Evolutionary conservation across 2,113 vertebrate species (phyloP).

Genomic region (Octodon degus): DNA sequence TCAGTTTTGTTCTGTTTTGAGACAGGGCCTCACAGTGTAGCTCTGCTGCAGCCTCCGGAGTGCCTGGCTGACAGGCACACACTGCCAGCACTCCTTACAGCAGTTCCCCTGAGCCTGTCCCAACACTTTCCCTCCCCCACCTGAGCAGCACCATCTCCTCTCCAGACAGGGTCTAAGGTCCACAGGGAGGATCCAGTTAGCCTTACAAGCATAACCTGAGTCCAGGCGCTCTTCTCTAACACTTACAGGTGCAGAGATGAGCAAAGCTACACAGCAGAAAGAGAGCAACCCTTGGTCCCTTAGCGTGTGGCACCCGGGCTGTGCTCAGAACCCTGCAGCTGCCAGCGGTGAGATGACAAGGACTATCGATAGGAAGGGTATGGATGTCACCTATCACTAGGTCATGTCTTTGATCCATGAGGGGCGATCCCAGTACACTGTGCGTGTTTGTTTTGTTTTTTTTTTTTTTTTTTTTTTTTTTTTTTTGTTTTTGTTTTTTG

Average conservation of each 20-base stretch:
- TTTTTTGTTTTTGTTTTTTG: no score
- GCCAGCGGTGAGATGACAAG: neutral
- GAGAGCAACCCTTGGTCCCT: neutral
- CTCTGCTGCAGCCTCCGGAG: no score
- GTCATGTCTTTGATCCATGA: neutral
- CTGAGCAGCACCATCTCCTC: neutral
- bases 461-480: no score
- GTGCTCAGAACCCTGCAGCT: neutral
- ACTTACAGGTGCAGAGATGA: neutral
- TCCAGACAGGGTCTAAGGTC: neutral
- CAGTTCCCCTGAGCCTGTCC: neutral
- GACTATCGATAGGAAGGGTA: neutral
- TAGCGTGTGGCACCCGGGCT: neutral
- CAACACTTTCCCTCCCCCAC: neutral
- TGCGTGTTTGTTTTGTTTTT: neutral
- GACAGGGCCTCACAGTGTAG: no score
- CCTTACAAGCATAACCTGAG: neutral
- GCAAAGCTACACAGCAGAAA: rapidly evolving
- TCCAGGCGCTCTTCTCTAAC: no score
- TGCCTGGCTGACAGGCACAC: neutral
- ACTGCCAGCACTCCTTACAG: neutral
- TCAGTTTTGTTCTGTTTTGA: no score
- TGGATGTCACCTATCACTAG: neutral
- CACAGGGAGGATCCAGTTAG: neutral
- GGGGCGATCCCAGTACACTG: neutral